Evolutionary conservation across 2,797 vertebrate species (phyloP), one percentile per base, ranked within the genome.

Genomic region (Pygocentrus nattereri): DNA sequence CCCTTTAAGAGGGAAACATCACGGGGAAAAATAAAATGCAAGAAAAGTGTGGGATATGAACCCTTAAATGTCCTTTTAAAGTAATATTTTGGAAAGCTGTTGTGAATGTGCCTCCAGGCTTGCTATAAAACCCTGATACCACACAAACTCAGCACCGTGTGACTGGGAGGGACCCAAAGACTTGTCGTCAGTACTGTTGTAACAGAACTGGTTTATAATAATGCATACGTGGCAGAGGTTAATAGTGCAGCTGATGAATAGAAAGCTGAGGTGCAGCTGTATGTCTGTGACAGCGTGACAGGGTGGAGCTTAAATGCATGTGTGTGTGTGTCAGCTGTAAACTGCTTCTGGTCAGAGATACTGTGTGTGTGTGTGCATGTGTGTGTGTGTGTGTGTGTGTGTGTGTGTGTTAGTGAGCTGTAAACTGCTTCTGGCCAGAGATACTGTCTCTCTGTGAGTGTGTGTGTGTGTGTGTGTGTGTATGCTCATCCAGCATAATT

Each of bases 401-500:
- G n/a, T 56, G 30, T 27, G 18, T 44, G 64, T 74, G 21, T 50
- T n/a, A n/a, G 56, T 34, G 16, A 25, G 64, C 49, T 0, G 12
- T 56, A 47, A 73, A 34, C 7, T n/a, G 38, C n/a, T 49, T 67
- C 12, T 8, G 12, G 19, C 30, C 38, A 49, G 67, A 71, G 27
- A 59, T 23, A 62, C 52, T n/a, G n/a, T n/a, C n/a, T n/a, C n/a
- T n/a, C n/a, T n/a, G n/a, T n/a, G n/a, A n/a, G 67, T 77, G 25
- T 67, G 23, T 41, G 38, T 41, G 38, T 41, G 1, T 41, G 38
- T 41, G 41, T 44, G 10, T 44, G 41, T 11, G 11, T 11, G 41
- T 11, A 10, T 12, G 41, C 41, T 10, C 41, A 44, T 44, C 11
- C 41, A 44, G 41, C 41, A 76, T 78, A 76, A 82, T 88, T 62